Conservation (phyloP, 2,797 vertebrate species). For the Phaenicophaeus curvirostris region DNA sequence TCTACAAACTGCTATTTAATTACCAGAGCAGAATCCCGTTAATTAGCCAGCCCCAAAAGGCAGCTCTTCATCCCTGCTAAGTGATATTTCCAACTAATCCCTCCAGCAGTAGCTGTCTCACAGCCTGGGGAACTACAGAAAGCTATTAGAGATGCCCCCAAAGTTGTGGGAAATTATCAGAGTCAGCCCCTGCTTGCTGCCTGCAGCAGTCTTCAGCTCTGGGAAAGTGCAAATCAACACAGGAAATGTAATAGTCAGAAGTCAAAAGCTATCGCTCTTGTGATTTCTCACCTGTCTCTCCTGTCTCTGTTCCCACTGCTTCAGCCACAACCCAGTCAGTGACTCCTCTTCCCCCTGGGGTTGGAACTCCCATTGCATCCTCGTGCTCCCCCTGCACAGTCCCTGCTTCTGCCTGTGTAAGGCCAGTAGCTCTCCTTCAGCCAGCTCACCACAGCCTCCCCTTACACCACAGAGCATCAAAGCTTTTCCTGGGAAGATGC, state of each 20-base stretch:
- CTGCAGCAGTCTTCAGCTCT: background rate
- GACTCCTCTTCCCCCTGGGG: fast-evolving
- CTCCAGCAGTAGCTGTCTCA: background rate
- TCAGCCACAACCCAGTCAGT: background rate
- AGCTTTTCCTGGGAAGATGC: background rate
- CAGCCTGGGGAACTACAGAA: background rate
- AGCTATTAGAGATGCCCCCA: background rate
- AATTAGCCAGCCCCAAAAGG: conserved; percentile 57
- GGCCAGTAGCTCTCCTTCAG: background rate
- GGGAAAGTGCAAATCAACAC: background rate
- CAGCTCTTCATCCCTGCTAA: conserved; percentile 35
- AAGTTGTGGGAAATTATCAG: background rate
- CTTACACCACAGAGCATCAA: fast-evolving
- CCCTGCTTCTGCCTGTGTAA: fast-evolving
- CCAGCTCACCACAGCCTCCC: background rate
- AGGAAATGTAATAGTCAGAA: background rate
- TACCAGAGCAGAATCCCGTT: conserved; percentile 39
- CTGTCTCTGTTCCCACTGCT: background rate
- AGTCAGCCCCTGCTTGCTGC: background rate
- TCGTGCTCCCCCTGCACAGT: too few relatives aligned
- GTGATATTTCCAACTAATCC: conserved; percentile 46
- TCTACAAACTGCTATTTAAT: conserved; percentile 58
- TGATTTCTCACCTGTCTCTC: background rate
- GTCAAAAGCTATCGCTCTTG: background rate
- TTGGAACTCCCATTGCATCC: background rate